Base-by-base conservation (phyloP, 2,888 invertebrate species). In the Dione juno region DNA sequence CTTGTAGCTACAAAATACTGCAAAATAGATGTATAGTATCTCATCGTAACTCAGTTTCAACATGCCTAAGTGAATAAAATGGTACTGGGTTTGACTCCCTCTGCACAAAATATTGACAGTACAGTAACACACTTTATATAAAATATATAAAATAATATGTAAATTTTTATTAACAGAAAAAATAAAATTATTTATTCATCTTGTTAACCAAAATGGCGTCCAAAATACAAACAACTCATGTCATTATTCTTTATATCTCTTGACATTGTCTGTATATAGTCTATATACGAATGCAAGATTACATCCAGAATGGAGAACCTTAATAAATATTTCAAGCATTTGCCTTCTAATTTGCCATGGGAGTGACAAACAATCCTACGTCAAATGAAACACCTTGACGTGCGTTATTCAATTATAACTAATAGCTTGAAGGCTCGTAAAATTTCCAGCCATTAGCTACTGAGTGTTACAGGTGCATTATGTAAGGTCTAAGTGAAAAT, bases 341-440 rank as follows among this genome's bases (percentile, higher is more conserved):
- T 37, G 37, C 40, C 48, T 50, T 37, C 64, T 64, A 64, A 50
- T 64, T 64, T 37, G 64, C 64, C 37, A 40, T 40, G 37, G 13
- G 40, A 64, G 64, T 64, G 64, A 35, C 64, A 64, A 64, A 50
- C 45, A 28, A 63, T 50, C 48, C 35, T 13, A 64, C 37, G 48
- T 21, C 48, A 48, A 50, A 37, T 50, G 48, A 64, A 48, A 48
- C 41, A 45, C 43, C 48, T 50, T 50, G 64, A 52, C 50, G 19
- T 64, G 40, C 14, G 37, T 40, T 50, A 64, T 19, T 50, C 48
- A 50, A 64, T 64, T 64, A 64, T 64, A 40, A 19, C 40, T 9
- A 50, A 64, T 40, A 40, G 64, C 64, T 19, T 64, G 64, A 10
- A 61, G 35, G 16, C 35, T 61, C 43, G 45, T 61, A 45, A 61